phyloP scores from a whole-genome alignment of 2,113 vertebrate genomes.

The Rhinolophus sinicus region DNA sequence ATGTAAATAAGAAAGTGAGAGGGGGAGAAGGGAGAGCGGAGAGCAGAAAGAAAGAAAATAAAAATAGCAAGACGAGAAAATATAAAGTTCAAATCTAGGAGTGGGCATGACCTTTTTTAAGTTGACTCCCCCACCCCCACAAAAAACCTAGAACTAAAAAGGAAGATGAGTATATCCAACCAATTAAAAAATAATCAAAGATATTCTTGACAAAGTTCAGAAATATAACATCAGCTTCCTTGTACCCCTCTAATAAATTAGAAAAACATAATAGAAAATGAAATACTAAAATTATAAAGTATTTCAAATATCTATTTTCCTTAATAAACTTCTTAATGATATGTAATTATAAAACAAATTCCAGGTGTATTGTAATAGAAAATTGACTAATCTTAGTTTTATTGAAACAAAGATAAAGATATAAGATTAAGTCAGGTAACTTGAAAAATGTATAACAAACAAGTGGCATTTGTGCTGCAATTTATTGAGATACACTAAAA shows the following conservation, averaged over 20 bases:
- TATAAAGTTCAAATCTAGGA: background rate
- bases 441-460: background rate
- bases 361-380: background rate
- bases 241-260: background rate
- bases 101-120: background rate
- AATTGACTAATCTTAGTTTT: background rate
- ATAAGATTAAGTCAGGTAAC: background rate
- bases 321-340: background rate
- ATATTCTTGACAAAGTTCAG: background rate
- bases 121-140: rapidly evolving
- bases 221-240: background rate
- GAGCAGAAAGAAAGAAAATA: background rate
- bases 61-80: background rate
- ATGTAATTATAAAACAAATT: background rate
- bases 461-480: background rate
- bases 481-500: background rate
- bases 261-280: background rate
- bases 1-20: background rate
- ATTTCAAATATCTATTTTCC: background rate
- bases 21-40: background rate
- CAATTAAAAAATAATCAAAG: background rate
- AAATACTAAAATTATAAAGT: background rate
- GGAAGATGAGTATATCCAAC: background rate
- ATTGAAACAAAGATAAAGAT: background rate
- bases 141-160: background rate